phyloP scores from a whole-genome alignment of 2,797 vertebrate species.

The Gymnothorax javanicus region DNA sequence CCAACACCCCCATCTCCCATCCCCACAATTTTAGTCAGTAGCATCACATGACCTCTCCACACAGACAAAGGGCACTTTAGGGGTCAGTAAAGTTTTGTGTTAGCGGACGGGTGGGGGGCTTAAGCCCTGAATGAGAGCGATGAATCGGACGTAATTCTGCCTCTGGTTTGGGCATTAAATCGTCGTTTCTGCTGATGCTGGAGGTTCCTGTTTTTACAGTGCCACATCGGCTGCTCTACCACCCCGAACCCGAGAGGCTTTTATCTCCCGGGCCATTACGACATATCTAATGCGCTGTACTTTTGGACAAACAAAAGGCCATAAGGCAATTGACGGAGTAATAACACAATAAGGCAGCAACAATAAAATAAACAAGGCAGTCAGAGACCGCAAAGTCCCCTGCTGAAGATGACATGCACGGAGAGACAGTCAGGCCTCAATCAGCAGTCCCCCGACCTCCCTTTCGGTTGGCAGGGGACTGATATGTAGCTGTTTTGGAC shows the following conservation, averaged over 20 bases:
- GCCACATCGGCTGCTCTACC: conserved; percentile 56
- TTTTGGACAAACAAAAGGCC: conserved; percentile 47
- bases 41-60: conserved; percentile 62
- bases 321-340: conserved; percentile 6
- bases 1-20: conserved; percentile 5
- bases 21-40: conserved; percentile 60
- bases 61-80: conserved; percentile 76
- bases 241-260: conserved; percentile 72
- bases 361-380: background rate
- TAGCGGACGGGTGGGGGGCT: conserved; percentile 64
- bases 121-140: conserved; percentile 85
- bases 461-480: no score
- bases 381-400: no score
- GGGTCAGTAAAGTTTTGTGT: conserved; percentile 79
- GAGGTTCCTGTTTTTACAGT: conserved; percentile 67
- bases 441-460: no score
- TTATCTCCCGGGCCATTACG: conserved; percentile 81
- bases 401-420: no score
- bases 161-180: conserved; percentile 84
- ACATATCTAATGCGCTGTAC: conserved; percentile 81
- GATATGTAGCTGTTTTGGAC: no score
- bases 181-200: conserved; percentile 86
- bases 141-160: conserved; percentile 90
- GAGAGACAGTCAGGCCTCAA: no score
- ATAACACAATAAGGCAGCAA: background rate